Conservation (phyloP, 2,113 vertebrate genomes). For the Micronisus gabar region DNA sequence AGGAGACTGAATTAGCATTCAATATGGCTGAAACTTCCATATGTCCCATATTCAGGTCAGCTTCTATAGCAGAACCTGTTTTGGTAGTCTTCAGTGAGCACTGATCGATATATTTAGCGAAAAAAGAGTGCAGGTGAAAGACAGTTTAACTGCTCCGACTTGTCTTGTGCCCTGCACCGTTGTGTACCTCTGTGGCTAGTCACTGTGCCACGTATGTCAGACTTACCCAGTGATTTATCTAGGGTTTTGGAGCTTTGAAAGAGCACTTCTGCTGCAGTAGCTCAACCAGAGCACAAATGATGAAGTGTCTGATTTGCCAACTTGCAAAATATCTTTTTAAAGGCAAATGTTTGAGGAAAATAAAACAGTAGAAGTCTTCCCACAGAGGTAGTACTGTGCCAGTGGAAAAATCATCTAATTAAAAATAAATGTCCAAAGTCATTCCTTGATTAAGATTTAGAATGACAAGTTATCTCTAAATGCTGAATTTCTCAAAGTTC, state of each 20-base stretch:
- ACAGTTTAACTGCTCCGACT: background rate
- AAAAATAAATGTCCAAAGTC: background rate
- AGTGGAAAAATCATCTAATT: background rate
- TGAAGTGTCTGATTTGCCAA: background rate
- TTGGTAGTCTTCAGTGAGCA: background rate
- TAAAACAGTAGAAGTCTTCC: background rate
- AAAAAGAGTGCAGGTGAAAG: background rate
- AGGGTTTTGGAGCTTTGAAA: background rate
- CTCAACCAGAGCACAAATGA: background rate
- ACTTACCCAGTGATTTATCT: background rate
- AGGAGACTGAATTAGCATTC: background rate
- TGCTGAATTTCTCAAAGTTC: background rate
- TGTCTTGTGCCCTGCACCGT: background rate
- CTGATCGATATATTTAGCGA: background rate
- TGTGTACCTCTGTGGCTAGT: fast-evolving
- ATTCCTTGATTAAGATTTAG: background rate
- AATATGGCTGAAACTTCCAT: background rate
- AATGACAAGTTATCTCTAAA: background rate
- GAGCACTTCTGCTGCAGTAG: background rate
- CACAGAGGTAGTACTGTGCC: background rate
- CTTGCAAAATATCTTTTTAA: background rate
- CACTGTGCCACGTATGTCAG: fast-evolving
- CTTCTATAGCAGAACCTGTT: background rate
- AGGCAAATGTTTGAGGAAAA: background rate
- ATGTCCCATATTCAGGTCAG: background rate